Conservation (phyloP, 2,888 invertebrate genomes). For the Cryptocheilus praepositus region DNA sequence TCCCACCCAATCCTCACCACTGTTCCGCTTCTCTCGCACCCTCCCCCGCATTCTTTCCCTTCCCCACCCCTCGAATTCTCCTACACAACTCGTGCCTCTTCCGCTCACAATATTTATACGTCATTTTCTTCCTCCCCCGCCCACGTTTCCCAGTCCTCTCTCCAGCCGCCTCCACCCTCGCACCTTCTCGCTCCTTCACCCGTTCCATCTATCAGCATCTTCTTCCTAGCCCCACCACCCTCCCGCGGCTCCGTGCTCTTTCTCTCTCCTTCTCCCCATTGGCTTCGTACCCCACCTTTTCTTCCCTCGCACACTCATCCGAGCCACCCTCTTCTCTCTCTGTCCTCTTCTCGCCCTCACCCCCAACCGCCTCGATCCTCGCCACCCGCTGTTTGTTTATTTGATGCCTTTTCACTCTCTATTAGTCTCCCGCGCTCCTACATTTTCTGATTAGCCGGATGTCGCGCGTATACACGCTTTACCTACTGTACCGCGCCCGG, state of each 20-base stretch:
- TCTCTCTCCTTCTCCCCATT: conserved; percentile 28
- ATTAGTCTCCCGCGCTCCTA: conserved; percentile 73
- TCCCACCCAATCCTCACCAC: too few species aligned
- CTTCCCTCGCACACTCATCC: conserved; percentile 15
- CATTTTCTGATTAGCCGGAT: conserved; percentile 74
- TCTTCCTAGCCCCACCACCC: not conserved
- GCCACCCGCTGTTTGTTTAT: conserved; percentile 71
- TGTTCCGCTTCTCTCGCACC: conserved; percentile 21
- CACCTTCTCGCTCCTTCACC: not conserved
- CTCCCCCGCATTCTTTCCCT: conserved; percentile 20
- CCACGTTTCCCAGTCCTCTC: conserved; percentile 34
- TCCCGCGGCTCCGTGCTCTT: not conserved
- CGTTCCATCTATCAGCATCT: too few species aligned
- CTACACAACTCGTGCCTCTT: too few species aligned
- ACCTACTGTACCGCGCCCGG: conserved; percentile 56
- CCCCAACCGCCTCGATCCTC: conserved; percentile 35
- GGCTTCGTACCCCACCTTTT: conserved; percentile 27
- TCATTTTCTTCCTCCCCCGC: conserved; percentile 32
- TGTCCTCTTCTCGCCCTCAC: conserved; percentile 21
- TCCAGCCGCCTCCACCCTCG: conserved; percentile 23
- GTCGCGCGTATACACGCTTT: conserved; percentile 65
- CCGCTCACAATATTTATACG: conserved; percentile 45
- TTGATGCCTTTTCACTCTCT: conserved; percentile 75
- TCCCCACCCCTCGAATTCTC: conserved; percentile 25
- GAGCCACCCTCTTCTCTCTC: conserved; percentile 16